phyloP scores from a whole-genome alignment of 2,113 vertebrate genomes.

The Ammodramus savannarum region DNA sequence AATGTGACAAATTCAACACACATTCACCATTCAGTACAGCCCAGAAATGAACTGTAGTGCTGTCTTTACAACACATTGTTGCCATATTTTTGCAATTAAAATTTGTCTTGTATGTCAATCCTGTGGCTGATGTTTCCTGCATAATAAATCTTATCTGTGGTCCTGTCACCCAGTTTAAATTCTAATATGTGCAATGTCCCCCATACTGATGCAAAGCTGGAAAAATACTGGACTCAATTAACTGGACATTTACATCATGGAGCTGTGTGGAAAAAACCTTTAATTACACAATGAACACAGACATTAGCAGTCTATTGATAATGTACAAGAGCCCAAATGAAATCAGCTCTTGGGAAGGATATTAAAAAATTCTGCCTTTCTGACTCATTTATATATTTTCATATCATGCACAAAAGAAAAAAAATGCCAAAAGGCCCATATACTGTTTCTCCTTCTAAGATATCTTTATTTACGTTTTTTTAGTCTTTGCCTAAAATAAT shows the following conservation, averaged over 20 bases:
- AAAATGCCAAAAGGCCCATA: neutral
- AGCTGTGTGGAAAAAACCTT: neutral
- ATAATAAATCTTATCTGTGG: neutral
- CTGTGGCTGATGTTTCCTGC: neutral
- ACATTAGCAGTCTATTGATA: neutral
- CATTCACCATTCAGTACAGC: neutral
- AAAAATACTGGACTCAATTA: neutral
- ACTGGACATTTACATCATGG: neutral
- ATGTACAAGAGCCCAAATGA: neutral
- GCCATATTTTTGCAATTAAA: constrained; percentile 17
- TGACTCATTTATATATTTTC: neutral
- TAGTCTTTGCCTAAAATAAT: neutral
- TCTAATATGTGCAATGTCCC: neutral
- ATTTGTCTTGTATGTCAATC: neutral
- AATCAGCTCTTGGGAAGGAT: neutral
- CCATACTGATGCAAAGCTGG: neutral
- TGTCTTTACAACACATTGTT: neutral
- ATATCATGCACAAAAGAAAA: neutral
- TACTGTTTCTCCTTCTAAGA: neutral
- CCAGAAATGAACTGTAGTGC: neutral
- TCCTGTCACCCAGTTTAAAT: neutral
- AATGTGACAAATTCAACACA: neutral
- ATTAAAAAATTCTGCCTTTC: neutral
- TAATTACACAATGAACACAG: neutral
- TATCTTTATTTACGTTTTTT: neutral